phyloP scores from a whole-genome alignment of 2,113 vertebrate species.

The Thunnus thynnus region DNA sequence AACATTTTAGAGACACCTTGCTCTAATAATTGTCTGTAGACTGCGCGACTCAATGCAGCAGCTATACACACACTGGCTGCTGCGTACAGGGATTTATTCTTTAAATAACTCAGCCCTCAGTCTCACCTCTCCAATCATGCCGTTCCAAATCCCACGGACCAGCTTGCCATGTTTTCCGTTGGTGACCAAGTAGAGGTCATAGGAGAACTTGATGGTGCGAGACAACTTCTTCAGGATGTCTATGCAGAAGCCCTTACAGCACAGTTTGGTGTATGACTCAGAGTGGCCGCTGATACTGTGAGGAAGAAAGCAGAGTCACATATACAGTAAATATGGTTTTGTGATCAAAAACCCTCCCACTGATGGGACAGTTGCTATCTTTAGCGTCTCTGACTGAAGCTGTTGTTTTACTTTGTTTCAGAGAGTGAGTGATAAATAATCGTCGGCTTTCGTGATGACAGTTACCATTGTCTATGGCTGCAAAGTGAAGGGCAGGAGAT shows the following conservation, averaged over 20 bases:
- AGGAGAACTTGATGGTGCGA: slow-evolving; percentile 95
- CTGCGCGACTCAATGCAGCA: neutral
- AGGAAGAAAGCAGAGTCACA: slow-evolving; percentile 9
- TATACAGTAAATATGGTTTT: slow-evolving; percentile 3
- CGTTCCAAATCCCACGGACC: slow-evolving; percentile 95
- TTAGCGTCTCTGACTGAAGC: slow-evolving; percentile 25
- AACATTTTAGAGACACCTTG: slow-evolving; percentile 30
- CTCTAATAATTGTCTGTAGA: neutral
- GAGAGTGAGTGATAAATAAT: slow-evolving; percentile 44
- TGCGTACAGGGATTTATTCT: slow-evolving; percentile 32
- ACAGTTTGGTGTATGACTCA: slow-evolving; percentile 96
- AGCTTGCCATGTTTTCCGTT: slow-evolving; percentile 97
- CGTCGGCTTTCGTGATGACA: slow-evolving; percentile 27
- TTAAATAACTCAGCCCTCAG: slow-evolving; percentile 31
- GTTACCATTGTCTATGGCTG: slow-evolving; percentile 8
- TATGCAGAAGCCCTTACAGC: slow-evolving; percentile 99
- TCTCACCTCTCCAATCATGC: slow-evolving; percentile 98
- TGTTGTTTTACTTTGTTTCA: slow-evolving; percentile 37
- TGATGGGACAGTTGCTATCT: slow-evolving; percentile 31
- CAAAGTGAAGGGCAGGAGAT: slow-evolving; percentile 59
- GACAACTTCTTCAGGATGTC: slow-evolving; percentile 98
- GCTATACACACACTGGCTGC: slow-evolving; percentile 1
- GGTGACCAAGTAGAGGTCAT: slow-evolving; percentile 97
- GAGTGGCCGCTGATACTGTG: slow-evolving; percentile 76
- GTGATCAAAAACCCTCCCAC: slow-evolving; percentile 21